phyloP scores from a whole-genome alignment of 2,888 invertebrate genomes.

The Noctua pronuba region DNA sequence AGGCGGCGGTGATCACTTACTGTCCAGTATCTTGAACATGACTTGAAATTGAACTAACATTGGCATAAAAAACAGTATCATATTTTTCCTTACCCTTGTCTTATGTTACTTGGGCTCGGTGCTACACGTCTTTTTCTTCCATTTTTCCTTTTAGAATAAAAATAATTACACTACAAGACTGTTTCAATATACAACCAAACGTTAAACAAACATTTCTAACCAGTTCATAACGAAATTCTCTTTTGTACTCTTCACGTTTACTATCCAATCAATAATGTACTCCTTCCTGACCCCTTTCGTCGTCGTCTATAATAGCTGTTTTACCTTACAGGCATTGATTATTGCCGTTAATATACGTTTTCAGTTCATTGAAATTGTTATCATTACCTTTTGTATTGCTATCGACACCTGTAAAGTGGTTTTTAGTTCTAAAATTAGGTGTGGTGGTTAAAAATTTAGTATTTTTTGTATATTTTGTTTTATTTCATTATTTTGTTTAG shows the following conservation, averaged over 20 bases:
- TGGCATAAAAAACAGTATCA: neutral
- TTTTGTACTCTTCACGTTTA: conserved; percentile 24
- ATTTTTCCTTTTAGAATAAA: neutral
- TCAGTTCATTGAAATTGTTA: conserved; percentile 52
- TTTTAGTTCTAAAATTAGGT: conserved; percentile 20
- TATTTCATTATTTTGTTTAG: neutral
- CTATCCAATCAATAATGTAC: conserved; percentile 59
- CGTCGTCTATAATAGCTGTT: conserved; percentile 61
- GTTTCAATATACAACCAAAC: neutral
- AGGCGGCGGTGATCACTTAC: neutral
- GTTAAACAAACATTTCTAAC: conserved; percentile 15
- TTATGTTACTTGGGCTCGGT: neutral
- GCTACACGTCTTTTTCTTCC: neutral
- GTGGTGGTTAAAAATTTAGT: neutral
- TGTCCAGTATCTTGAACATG: neutral
- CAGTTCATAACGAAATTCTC: conserved; percentile 31
- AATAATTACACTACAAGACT: neutral
- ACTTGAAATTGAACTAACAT: neutral
- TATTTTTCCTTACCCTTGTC: neutral
- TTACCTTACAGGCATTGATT: conserved; percentile 59
- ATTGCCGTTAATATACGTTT: conserved; percentile 55
- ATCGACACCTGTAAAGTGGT: conserved; percentile 43
- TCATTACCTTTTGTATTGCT: conserved; percentile 30
- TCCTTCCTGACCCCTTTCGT: conserved; percentile 47
- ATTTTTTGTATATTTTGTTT: neutral